Base-by-base conservation (phyloP, 2,113 vertebrate species). In the Clupea harengus region DNA sequence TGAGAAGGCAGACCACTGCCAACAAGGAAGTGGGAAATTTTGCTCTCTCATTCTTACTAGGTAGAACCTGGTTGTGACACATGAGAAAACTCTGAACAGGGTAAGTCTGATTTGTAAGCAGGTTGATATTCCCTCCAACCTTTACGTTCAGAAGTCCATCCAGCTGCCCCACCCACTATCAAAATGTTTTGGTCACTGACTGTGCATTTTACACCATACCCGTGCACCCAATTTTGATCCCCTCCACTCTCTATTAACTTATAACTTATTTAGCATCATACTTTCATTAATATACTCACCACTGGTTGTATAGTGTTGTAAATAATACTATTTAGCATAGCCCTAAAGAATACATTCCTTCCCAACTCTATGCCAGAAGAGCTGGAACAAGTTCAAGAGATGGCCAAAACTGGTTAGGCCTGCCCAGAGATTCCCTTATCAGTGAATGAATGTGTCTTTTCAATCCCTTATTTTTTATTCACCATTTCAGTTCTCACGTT, bases 41-140 rank as follows among this genome's bases (percentile, higher is more conserved):
- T 93, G 94, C 93, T n/a, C 60, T 89, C 91, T 94, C 93, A 94
- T 94, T 84, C 89, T 94, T 91, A 94, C 92, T 89, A 85, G 88
- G 90, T 78, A 81, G 39, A 92, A 92, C 4, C 32, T 78, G 72
- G 72, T 13, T 78, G 72, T 78, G 72, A 78, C 72, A 13, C 4
- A 78, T 78, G 28, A 60, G 72, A 78, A 39, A 39, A 17, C 28
- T 25, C 15, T 78, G 39, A 39, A 39, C 9, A 17, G 13, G 39
- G 15, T 39, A 39, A 78, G 39, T 32, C 0, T 3, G 13, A 78
- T 28, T 28, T 28, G n/a, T 32, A 72, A 32, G 11, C 4, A 11
- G 28, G 25, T 6, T 39, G 72, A 78, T 18, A 75, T 32, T 39
- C 9, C 15, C 3, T 75, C 32, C 13, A 17, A 17, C 10, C 32